Base-by-base conservation (phyloP, 2,113 vertebrate species). In the Scophthalmus maximus region DNA sequence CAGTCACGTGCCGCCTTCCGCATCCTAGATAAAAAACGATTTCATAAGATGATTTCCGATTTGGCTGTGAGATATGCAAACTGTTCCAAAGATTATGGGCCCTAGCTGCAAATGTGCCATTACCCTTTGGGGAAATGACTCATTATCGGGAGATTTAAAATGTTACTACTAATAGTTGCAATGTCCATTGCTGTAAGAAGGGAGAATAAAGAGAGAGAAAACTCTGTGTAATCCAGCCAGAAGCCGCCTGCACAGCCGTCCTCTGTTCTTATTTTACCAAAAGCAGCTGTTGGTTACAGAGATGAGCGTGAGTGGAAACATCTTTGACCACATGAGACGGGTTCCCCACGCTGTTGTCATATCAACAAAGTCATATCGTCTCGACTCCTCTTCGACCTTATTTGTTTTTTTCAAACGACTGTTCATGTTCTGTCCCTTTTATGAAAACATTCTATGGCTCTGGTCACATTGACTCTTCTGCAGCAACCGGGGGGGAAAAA, bases 21-120 rank as follows among this genome's bases (percentile, higher is more conserved):
- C 7, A 30, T 18, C 30, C 30, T n/a, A n/a, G n/a, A n/a, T n/a
- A n/a, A n/a, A n/a, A n/a, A n/a, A 68, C n/a, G 27, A 58, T 34
- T 2, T 6, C 10, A 40, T n/a, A 76, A 66, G 36, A 5, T 20
- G 14, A 1, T 34, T 34, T 64, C 14, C 26, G 25, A 61, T 60
- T 65, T 73, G 50, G 78, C 47, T 61, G 23, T 32, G 8, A 77
- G 55, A 52, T 17, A 46, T 27, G 15, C 18, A 53, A 49, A 65
- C 47, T 61, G 56, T 68, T 64, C 25, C 11, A 46, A 61, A 69
- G 51, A 38, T 5, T 11, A 40, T 40, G 14, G 36, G 5, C 36
- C 17, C 36, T 0, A 40, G 17, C 17, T 30, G 50, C 18, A 42
- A 82, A 55, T 55, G 7, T 14, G 3, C 9, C 2, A 44, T 55